phyloP scores from a whole-genome alignment of 2,888 invertebrate species.

The Agrypnus murinus region DNA sequence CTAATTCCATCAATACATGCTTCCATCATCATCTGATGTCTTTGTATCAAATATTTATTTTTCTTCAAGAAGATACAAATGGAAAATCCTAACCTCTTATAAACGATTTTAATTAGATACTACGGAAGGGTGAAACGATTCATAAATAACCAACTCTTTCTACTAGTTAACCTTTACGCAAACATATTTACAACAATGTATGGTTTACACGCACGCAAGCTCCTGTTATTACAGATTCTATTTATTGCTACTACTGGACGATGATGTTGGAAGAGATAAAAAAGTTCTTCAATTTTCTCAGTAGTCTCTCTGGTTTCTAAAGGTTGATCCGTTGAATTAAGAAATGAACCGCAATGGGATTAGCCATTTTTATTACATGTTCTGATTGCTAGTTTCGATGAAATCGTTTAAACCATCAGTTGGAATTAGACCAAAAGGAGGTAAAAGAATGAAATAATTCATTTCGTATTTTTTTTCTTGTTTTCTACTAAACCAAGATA shows the following conservation, averaged over 20 bases:
- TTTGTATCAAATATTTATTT: background rate
- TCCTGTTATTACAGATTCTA: constrained; percentile 33
- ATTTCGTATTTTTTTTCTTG: too few relatives aligned
- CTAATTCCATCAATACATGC: background rate
- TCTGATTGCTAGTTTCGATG: background rate
- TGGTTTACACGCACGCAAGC: constrained; percentile 16
- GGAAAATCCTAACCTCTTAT: background rate
- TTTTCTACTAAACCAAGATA: too few relatives aligned
- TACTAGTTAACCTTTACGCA: too few relatives aligned
- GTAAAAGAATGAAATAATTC: too few relatives aligned
- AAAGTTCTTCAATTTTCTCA: constrained; percentile 25
- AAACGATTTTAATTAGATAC: background rate
- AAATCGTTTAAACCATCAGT: too few relatives aligned
- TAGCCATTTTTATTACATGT: constrained; percentile 1
- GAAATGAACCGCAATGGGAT: constrained; percentile 29
- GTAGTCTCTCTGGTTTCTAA: constrained; percentile 22
- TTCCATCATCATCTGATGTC: background rate
- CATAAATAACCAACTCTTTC: too few relatives aligned
- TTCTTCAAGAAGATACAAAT: background rate
- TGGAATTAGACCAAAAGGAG: too few relatives aligned
- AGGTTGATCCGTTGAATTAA: constrained; percentile 20
- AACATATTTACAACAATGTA: constrained; percentile 23
- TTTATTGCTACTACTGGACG: too few relatives aligned
- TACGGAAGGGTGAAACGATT: background rate
- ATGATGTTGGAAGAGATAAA: constrained; percentile 33